Evolutionary conservation across 2,797 vertebrate species (phyloP).

Genomic region (Ptychobarbus kaznakovi): DNA sequence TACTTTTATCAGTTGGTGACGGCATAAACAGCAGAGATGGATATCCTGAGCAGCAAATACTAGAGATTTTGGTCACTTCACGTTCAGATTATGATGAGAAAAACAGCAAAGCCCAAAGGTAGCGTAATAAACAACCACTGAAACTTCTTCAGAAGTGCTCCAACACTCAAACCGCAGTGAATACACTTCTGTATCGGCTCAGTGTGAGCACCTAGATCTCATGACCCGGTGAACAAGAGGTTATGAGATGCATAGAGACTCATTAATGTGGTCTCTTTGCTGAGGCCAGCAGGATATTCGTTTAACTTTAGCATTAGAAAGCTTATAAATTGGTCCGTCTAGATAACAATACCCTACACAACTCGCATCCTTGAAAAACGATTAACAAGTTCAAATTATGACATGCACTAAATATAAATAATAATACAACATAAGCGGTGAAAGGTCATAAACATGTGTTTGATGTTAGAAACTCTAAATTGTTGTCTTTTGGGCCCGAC

Average conservation of each 20-base stretch:
- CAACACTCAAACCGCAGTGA: constrained; percentile 46
- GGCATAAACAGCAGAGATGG: constrained; percentile 15
- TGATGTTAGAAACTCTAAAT: background rate
- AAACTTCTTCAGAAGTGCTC: constrained; percentile 24
- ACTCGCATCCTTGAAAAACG: background rate
- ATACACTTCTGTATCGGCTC: constrained; percentile 2
- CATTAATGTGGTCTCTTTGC: constrained; percentile 20
- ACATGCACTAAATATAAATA: too few relatives aligned
- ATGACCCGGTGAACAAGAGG: background rate
- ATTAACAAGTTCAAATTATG: background rate
- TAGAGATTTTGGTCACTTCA: constrained; percentile 12
- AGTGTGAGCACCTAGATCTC: background rate
- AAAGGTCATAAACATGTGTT: background rate
- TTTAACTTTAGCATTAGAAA: background rate
- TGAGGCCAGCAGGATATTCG: constrained; percentile 6
- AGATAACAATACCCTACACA: background rate
- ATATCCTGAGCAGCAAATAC: constrained; percentile 20
- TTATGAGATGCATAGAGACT: constrained; percentile 2
- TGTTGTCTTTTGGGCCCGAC: background rate
- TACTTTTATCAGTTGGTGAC: constrained; percentile 26
- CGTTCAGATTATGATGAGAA: constrained; percentile 40
- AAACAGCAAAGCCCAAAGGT: constrained; percentile 43
- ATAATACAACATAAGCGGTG: background rate
- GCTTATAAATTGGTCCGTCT: background rate
- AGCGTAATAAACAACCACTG: constrained; percentile 34